These are phyloP conservation scores for Orthonychiurus folsomi DNA, from an alignment of 2,888 invertebrate species.

Conservation along the genomic window DNA sequence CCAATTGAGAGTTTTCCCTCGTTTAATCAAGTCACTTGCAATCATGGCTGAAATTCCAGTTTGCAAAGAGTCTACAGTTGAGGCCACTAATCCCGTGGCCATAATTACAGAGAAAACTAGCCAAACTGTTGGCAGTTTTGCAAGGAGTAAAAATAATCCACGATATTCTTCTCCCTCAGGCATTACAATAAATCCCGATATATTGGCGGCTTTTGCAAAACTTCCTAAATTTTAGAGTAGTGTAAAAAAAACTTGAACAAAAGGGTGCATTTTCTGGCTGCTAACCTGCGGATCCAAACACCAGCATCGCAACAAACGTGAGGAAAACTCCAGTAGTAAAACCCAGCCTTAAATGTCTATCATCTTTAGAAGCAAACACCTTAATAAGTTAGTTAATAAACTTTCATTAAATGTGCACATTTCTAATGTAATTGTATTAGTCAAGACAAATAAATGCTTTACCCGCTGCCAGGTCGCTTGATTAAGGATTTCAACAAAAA, in stretches of 20 bases:
- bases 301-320: background rate
- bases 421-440: too few relatives aligned
- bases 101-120: background rate
- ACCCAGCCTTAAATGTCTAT: background rate
- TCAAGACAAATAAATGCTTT: too few relatives aligned
- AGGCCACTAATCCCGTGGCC: background rate
- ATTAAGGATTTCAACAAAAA: constrained; percentile 1
- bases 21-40: background rate
- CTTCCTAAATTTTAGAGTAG: too few relatives aligned
- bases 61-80: constrained; percentile 7
- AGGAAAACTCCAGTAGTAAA: background rate
- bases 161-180: background rate
- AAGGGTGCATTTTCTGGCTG: too few relatives aligned
- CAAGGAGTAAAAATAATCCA: background rate
- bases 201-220: background rate
- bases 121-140: constrained; percentile 4
- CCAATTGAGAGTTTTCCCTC: background rate
- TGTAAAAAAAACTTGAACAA: too few relatives aligned
- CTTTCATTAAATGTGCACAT: too few relatives aligned
- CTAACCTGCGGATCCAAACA: background rate
- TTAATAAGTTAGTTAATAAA: too few relatives aligned
- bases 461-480: constrained; percentile 5
- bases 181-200: background rate
- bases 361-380: constrained; percentile 2
- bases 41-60: constrained; percentile 4